Evolutionary conservation across 2,797 vertebrate species (phyloP).

Genomic region (Hemitrygon akajei): DNA sequence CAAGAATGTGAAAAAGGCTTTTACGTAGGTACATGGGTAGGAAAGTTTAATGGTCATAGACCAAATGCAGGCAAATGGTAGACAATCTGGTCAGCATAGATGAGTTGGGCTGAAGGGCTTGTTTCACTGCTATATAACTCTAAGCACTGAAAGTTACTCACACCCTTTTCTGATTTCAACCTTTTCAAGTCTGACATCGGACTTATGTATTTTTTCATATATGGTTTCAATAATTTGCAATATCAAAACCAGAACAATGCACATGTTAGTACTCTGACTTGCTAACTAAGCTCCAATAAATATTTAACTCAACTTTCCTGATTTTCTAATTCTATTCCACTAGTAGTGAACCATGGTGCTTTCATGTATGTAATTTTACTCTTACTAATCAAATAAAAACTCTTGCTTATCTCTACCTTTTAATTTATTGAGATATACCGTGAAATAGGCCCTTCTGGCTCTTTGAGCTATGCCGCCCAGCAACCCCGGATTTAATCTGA

Average conservation of each 20-base stretch:
- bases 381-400: too few relatives aligned
- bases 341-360: too few relatives aligned
- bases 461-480: too few relatives aligned
- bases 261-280: not conserved
- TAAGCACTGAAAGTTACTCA: not conserved
- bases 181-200: too few relatives aligned
- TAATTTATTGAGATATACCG: too few relatives aligned
- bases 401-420: too few relatives aligned
- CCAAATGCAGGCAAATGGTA: not conserved
- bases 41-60: not conserved
- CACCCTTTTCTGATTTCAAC: not conserved
- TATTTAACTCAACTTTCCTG: not conserved
- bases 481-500: too few relatives aligned
- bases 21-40: too few relatives aligned
- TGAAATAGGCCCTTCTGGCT: too few relatives aligned
- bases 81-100: not conserved
- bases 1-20: too few relatives aligned
- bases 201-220: too few relatives aligned
- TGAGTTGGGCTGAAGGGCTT: not conserved
- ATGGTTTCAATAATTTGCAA: not conserved
- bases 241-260: not conserved
- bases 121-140: not conserved
- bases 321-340: not conserved
- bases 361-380: too few relatives aligned
- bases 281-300: not conserved